Conservation (phyloP, 2,113 vertebrate species). For the Alligator sinensis region DNA sequence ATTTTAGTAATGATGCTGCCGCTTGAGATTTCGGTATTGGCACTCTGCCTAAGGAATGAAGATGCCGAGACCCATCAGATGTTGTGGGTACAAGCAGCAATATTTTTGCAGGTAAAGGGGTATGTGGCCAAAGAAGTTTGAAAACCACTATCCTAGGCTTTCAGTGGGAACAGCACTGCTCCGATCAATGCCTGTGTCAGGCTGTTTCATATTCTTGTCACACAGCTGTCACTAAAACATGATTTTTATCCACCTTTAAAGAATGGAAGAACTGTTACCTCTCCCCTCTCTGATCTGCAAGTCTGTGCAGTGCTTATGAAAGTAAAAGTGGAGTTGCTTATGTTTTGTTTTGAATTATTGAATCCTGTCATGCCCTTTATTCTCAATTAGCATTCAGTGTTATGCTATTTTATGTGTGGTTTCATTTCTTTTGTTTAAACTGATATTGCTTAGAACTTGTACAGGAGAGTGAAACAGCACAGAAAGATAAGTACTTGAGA, state of each 20-base stretch:
- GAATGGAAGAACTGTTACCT: neutral
- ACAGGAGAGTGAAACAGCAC: neutral
- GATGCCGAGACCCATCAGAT: no score
- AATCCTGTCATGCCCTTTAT: neutral
- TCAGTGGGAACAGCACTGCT: neutral
- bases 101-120: no score
- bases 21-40: no score
- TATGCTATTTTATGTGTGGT: neutral
- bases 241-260: conserved; percentile 13
- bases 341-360: neutral
- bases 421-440: neutral
- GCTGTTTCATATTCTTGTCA: neutral
- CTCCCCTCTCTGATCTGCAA: neutral
- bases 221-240: neutral
- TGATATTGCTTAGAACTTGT: neutral
- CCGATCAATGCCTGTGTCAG: rapidly evolving
- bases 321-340: neutral
- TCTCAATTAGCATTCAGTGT: neutral
- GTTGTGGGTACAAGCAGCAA: no score
- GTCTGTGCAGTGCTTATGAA: rapidly evolving
- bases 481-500: neutral
- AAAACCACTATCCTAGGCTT: neutral
- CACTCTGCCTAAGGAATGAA: no score
- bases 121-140: no score
- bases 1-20: no score